Base-by-base conservation (phyloP, 2,888 invertebrate species). In the Zaprionus lineosus region DNA sequence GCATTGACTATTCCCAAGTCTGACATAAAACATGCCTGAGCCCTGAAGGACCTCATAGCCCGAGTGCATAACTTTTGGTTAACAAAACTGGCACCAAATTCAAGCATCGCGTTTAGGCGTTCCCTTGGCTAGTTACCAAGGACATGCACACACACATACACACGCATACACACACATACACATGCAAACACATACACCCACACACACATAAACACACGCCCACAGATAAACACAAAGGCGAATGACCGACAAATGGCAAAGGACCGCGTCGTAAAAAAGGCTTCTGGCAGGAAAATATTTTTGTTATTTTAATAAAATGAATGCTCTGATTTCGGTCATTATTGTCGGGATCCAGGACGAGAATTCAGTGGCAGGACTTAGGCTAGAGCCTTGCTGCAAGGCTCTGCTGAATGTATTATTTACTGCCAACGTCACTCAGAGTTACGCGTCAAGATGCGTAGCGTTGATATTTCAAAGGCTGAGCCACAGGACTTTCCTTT, bases 281-380 rank as follows among this genome's bases (percentile, higher is more conserved):
- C 76, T 81, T 63, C 59, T 53, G 66, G 66, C 60, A 62, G 56
- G 57, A 70, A 71, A 78, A 71, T 74, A 74, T 78, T 70, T 78
- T 64, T 78, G 75, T 67, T 83, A 74, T 79, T 78, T 85, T 68
- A 78, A 85, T 79, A 85, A 85, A 78, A 82, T 71, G 70, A 66
- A 55, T 55, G 68, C 76, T 67, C 76, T 85, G 79, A 85, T 79
- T 79, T 79, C 68, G 59, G 60, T 65, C 72, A 78, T 83, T 77
- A 82, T 64, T 71, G 36, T 36, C 3, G 12, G 6, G 12, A 12
- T 31, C 24, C 16, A 18, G n/a, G 24, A n/a, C 15, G 9, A 39
- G 14, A n/a, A n/a, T n/a, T n/a, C 6, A 31, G 31, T 15, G 29
- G 60, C 39, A 46, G 60, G 14, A 11, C 39, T 46, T 31, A 33